Percentiles rank a stretch among this genome's conserved stretches.
Evolutionary conservation across 2,797 vertebrate genomes (phyloP).

Genomic region (Premnoplex brunnescens): DNA sequence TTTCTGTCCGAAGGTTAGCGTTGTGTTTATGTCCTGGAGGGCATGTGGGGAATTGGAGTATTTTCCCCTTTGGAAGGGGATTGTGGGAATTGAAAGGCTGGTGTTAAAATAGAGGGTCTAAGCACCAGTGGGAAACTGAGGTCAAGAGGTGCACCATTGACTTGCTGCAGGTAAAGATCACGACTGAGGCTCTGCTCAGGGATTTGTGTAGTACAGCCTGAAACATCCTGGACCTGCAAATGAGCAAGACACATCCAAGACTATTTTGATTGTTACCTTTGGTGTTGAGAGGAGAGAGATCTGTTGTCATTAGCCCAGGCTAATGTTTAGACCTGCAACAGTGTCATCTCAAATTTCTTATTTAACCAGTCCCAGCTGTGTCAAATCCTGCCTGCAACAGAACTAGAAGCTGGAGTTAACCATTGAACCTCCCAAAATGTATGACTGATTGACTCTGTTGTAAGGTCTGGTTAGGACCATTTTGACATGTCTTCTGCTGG

Average conservation of each 20-base stretch:
- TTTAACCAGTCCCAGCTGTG: constrained; percentile 52
- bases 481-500: constrained; percentile 29
- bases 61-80: background rate
- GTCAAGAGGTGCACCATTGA: background rate
- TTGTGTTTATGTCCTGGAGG: constrained; percentile 42
- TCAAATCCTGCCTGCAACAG: constrained; percentile 1
- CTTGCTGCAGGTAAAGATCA: background rate
- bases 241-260: background rate
- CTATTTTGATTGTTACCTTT: background rate
- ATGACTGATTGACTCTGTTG: background rate
- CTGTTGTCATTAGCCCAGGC: background rate
- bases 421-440: background rate
- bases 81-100: background rate
- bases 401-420: constrained; percentile 37
- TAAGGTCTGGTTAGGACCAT: background rate
- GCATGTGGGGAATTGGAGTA: constrained; percentile 19
- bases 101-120: background rate
- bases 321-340: background rate
- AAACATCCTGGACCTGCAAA: background rate
- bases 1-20: background rate
- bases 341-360: constrained; percentile 52
- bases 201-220: background rate
- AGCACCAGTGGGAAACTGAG: background rate
- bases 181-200: background rate
- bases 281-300: background rate